Base-by-base conservation (phyloP, 2,888 invertebrate species). In the Acleris laterana region DNA sequence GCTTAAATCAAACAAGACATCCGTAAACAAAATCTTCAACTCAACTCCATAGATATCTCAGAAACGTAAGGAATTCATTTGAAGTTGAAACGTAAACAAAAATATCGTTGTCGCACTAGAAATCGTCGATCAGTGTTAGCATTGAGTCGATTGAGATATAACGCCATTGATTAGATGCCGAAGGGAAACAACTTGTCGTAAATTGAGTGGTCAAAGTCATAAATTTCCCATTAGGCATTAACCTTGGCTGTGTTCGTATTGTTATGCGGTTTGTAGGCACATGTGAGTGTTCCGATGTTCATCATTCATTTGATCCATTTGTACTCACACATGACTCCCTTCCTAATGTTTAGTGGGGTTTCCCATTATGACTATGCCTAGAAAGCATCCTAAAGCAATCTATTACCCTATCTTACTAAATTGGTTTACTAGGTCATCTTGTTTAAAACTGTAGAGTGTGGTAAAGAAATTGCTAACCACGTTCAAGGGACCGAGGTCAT, bases 191-290 rank as follows among this genome's bases (percentile, higher is more conserved):
- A 57, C 56, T 32, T 42, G 22, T 13, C 50, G 55, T 58, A 46
- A 38, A 46, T 58, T 46, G 52, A 38, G 53, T 53, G 42, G 25
- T 49, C 63, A 22, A 48, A 64, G 53, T 49, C 59, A 38, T 58
- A 52, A 63, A 51, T 51, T 19, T 17, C 11, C 46, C 61, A 16
- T n/a, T 49, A 17, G 19, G 22, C 42, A 52, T 64, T 64, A 64
- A 20, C 64, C 64, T 65, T 60, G 64, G 28, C 49, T 60, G 22
- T 62, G 59, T 59, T 19, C 32, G 59, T 38, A 32, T 53, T 25
- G 53, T 60, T 28, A 50, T 42, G 42, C n/a, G 25, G 64, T 55
- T 55, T 19, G 53, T 32, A 32, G 9, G 32, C 32, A 25, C 25
- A 25, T 7, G 25, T 25, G 25, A 25, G 7, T 1, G 6, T 25